phyloP scores from a whole-genome alignment of 2,797 vertebrate genomes.

The Hozukius guyotensis region DNA sequence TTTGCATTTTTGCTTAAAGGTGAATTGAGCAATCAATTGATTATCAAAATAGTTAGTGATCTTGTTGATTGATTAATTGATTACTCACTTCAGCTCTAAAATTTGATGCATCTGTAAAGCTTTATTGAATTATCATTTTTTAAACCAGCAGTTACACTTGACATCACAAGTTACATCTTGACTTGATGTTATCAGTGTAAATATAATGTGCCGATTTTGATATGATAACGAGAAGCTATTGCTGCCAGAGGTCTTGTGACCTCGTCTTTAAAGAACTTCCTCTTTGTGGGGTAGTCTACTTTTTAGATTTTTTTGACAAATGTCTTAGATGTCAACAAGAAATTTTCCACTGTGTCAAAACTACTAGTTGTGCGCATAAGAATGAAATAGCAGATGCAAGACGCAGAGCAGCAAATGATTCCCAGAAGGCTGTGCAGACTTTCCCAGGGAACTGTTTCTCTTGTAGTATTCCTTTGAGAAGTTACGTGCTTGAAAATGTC shows the following conservation, averaged over 20 bases:
- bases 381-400: neutral
- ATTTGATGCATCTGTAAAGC: neutral
- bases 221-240: conserved; percentile 13
- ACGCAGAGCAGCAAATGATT: neutral
- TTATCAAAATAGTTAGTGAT: neutral
- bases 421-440: neutral
- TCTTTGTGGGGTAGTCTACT: neutral
- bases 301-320: neutral
- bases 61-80: neutral
- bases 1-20: neutral
- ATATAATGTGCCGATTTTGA: conserved; percentile 7
- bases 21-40: neutral
- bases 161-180: conserved; percentile 6
- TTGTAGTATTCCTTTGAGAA: neutral
- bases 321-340: neutral
- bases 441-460: neutral
- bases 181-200: neutral
- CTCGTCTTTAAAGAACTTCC: neutral
- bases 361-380: neutral
- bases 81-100: neutral
- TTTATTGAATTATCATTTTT: neutral
- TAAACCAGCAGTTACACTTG: neutral
- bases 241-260: conserved; percentile 35
- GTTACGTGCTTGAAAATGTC: conserved; percentile 3
- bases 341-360: neutral